Evolutionary conservation across 2,797 vertebrate species (phyloP).

Genomic region (Craterocephalus amniculus): DNA sequence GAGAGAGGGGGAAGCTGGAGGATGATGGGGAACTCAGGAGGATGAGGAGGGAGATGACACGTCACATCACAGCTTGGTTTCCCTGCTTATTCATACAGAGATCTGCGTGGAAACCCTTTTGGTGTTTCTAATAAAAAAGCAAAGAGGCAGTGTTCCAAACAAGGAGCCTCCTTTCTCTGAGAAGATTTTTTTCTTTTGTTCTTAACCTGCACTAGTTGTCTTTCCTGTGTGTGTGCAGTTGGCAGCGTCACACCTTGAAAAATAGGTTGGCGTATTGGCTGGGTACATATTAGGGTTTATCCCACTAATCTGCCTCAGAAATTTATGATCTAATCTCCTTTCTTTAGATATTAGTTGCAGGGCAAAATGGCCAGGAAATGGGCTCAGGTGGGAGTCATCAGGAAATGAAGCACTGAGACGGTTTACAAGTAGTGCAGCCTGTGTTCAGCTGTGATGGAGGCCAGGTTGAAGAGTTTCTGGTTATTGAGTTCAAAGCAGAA

Average conservation of each 20-base stretch:
- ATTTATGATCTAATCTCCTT: too few species aligned
- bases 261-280: conserved; percentile 64
- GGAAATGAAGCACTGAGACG: conserved; percentile 28
- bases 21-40: conserved; percentile 20
- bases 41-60: conserved; percentile 20
- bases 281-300: too few species aligned
- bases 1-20: conserved; percentile 23
- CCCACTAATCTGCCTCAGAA: too few species aligned
- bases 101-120: conserved; percentile 39
- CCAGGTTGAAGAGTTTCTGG: too few species aligned
- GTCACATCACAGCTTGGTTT: conserved; percentile 23
- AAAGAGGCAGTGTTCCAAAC: conserved; percentile 55
- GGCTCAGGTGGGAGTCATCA: conserved; percentile 39
- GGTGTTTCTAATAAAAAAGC: conserved; percentile 51
- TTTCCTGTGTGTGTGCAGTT: conserved; percentile 42
- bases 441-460: conserved; percentile 25
- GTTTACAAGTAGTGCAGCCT: conserved; percentile 42
- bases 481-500: too few species aligned
- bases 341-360: too few species aligned
- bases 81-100: conserved; percentile 41
- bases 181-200: conserved; percentile 8
- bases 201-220: conserved; percentile 20
- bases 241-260: conserved; percentile 68
- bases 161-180: conserved; percentile 2
- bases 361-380: conserved; percentile 42